A percentile compares a stretch with the other conserved stretches of the same genome.
Evolutionary conservation across 1,140 invertebrate genomes (phyloP).

Genomic region (Drosophila ficusphila): DNA sequence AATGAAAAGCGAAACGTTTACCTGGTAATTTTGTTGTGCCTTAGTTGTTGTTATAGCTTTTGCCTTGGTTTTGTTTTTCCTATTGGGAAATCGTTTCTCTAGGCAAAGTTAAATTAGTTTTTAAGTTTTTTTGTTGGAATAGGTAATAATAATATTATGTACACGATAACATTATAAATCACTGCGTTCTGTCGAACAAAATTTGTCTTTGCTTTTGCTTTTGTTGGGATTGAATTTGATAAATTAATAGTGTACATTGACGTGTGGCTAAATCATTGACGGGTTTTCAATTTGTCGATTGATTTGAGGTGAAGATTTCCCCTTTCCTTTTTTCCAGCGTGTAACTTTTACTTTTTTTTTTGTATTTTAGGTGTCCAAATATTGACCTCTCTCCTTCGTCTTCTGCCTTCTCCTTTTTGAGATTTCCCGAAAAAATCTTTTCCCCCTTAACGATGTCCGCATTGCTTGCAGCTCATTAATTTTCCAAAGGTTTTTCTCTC

Average conservation of each 20-base stretch:
- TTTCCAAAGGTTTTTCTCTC: slow-evolving; percentile 59
- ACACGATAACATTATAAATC: neutral
- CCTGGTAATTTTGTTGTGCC: slow-evolving; percentile 27
- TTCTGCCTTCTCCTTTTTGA: slow-evolving; percentile 7
- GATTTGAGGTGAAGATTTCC: too few species aligned
- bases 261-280: slow-evolving; percentile 31
- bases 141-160: too few species aligned
- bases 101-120: neutral
- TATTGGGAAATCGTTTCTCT: slow-evolving; percentile 18
- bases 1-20: slow-evolving; percentile 68
- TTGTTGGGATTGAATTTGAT: slow-evolving; percentile 56
- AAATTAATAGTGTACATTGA: slow-evolving; percentile 45
- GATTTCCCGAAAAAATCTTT: slow-evolving; percentile 5
- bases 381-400: slow-evolving; percentile 20
- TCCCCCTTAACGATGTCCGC: slow-evolving; percentile 63
- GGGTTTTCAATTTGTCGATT: slow-evolving; percentile 1
- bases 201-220: slow-evolving; percentile 28
- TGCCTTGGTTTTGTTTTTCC: slow-evolving; percentile 45
- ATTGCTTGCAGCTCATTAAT: slow-evolving; percentile 76
- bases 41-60: slow-evolving; percentile 12
- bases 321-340: neutral
- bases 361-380: slow-evolving; percentile 52
- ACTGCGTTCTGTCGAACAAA: too few species aligned
- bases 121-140: too few species aligned
- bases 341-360: slow-evolving; percentile 50